phyloP scores from a whole-genome alignment of 2,888 invertebrate species.

The Antheraea yamamai region DNA sequence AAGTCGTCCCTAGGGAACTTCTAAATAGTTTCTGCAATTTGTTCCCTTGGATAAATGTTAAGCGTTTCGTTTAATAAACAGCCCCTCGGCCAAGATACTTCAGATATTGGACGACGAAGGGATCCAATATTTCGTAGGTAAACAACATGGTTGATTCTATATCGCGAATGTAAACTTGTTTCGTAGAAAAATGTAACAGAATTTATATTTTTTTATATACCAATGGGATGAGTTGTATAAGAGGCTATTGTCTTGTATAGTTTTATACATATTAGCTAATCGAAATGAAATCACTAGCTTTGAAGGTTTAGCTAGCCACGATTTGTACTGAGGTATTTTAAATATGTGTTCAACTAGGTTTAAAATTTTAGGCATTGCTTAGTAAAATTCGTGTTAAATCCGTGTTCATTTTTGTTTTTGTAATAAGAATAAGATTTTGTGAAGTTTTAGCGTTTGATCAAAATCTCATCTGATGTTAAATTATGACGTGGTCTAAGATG shows the following conservation, averaged over 20 bases:
- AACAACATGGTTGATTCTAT: conserved; percentile 1
- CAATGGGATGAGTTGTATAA: background rate
- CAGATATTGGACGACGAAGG: conserved; percentile 16
- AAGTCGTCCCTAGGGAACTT: conserved; percentile 21
- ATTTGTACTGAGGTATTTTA: too few relatives aligned
- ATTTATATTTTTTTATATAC: background rate
- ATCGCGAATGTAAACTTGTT: conserved; percentile 11
- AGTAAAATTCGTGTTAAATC: too few relatives aligned
- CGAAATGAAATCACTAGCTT: background rate
- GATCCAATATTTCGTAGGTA: conserved; percentile 17
- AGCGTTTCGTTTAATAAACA: conserved; percentile 17
- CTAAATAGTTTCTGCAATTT: conserved; percentile 25
- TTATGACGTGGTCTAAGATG: too few relatives aligned
- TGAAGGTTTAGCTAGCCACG: too few relatives aligned
- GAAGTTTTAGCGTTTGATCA: too few relatives aligned
- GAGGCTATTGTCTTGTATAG: background rate
- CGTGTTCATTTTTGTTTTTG: too few relatives aligned
- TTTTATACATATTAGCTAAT: background rate
- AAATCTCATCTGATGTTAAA: too few relatives aligned
- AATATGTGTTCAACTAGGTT: too few relatives aligned
- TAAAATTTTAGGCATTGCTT: too few relatives aligned
- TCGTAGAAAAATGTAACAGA: background rate
- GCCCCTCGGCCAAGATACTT: conserved; percentile 11
- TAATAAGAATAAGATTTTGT: too few relatives aligned
- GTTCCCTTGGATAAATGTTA: conserved; percentile 26